Base-by-base conservation (phyloP, 2,113 vertebrate genomes). In the Epinephelus moara region DNA sequence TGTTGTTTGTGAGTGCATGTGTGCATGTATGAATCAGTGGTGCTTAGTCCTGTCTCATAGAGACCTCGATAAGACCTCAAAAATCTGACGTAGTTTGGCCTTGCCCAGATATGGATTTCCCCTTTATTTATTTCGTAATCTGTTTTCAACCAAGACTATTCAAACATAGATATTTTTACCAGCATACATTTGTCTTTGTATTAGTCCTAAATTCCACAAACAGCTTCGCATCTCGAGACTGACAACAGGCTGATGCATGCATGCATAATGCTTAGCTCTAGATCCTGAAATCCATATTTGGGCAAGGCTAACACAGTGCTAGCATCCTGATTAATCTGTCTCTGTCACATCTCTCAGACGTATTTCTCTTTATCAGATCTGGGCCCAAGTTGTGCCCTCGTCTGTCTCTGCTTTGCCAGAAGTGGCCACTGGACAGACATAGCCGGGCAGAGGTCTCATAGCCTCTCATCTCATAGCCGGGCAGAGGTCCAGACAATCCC, bases 291-390 rank as follows among this genome's bases (percentile, higher is more conserved):
- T 81, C 42, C 66, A 40, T 76, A 57, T 85, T 63, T 71, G 23
- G 11, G 15, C 62, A 71, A 45, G 62, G 63, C 37, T 68, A 62
- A 71, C 23, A 64, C 47, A 69, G 13, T 49, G 55, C 19, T 40
- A 30, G 25, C 64, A 18, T 53, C 21, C 50, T 40, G 59, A 85
- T 81, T 78, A 85, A 72, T 81, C 27, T 80, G 59, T 72, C 27
- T 80, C 10, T 68, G 70, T 80, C 75, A 61, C 21, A 73, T 63
- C 62, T 67, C 81, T 82, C 57, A 49, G 42, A 74, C 84, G 61
- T 56, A 62, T 79, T 81, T 82, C 6, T 80, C 63, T 81, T 86
- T 60, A 90, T 88, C 80, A 84, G 66, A 85, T 92, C 75, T 80
- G 52, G 77, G 23, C 68, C 71, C 37, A 85, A 71, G 80, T 71